phyloP scores from a whole-genome alignment of 2,797 vertebrate genomes.

The Zenarchopterus dispar region DNA sequence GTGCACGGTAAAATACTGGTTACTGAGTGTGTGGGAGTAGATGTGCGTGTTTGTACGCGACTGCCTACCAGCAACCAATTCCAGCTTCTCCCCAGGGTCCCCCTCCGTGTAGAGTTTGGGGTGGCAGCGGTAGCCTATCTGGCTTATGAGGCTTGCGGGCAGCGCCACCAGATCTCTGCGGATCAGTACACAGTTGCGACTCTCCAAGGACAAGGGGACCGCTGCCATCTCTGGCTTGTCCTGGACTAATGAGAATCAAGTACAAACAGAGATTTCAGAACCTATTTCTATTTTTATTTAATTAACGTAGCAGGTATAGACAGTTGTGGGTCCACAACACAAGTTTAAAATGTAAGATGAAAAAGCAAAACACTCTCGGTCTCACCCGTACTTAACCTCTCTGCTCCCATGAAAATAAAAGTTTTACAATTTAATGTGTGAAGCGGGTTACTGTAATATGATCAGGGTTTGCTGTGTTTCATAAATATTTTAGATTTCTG shows the following conservation, averaged over 20 bases:
- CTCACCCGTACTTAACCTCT: neutral
- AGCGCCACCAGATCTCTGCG: conserved; percentile 95
- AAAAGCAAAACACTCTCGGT: conserved; percentile 9
- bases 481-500: conserved; percentile 69
- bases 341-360: neutral
- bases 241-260: conserved; percentile 75
- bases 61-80: conserved; percentile 92
- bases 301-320: too few species aligned
- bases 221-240: conserved; percentile 90
- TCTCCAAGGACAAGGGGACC: conserved; percentile 88
- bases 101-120: conserved; percentile 98
- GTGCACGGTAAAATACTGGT: conserved; percentile 11
- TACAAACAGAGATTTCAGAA: conserved; percentile 17
- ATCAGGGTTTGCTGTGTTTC: conserved; percentile 58
- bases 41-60: conserved; percentile 6
- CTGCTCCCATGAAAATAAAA: conserved; percentile 11
- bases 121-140: conserved; percentile 98
- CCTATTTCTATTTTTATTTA: too few species aligned
- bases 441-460: conserved; percentile 45
- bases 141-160: conserved; percentile 97
- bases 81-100: conserved; percentile 97
- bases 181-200: conserved; percentile 95
- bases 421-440: conserved; percentile 25
- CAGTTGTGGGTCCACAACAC: too few species aligned
- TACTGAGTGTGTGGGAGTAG: neutral